These are phyloP conservation scores for Tragelaphus scriptus DNA, from an alignment of 2,113 vertebrate genomes.

Conservation along the genomic window DNA sequence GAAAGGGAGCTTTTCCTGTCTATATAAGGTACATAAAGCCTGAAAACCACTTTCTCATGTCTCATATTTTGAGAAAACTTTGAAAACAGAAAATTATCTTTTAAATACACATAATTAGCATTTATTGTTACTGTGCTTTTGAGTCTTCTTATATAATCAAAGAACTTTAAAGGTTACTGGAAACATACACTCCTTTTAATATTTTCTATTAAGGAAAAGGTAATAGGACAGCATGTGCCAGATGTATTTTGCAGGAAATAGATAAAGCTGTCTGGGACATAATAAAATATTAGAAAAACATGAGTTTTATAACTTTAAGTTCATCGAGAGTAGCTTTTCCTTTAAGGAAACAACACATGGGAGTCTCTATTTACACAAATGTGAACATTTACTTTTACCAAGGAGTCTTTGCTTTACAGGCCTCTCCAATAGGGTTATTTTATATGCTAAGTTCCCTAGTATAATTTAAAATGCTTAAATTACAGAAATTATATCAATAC, in stretches of 20 bases:
- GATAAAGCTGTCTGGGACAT: neutral
- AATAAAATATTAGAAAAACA: constrained; percentile 18
- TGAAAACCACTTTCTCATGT: neutral
- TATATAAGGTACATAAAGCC: neutral
- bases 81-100: neutral
- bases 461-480: neutral
- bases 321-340: neutral
- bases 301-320: constrained; percentile 11
- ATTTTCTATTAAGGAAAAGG: constrained; percentile 4
- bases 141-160: neutral
- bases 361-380: constrained; percentile 16
- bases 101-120: neutral
- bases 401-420: neutral
- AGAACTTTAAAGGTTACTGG: neutral
- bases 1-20: neutral
- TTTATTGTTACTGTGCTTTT: neutral
- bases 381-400: constrained; percentile 20
- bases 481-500: neutral
- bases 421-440: neutral
- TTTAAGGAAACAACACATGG: neutral
- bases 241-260: neutral
- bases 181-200: neutral
- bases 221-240: neutral
- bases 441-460: neutral
- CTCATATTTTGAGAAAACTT: neutral